phyloP scores from a whole-genome alignment of 2,888 invertebrate species.

The Volucella inanis region DNA sequence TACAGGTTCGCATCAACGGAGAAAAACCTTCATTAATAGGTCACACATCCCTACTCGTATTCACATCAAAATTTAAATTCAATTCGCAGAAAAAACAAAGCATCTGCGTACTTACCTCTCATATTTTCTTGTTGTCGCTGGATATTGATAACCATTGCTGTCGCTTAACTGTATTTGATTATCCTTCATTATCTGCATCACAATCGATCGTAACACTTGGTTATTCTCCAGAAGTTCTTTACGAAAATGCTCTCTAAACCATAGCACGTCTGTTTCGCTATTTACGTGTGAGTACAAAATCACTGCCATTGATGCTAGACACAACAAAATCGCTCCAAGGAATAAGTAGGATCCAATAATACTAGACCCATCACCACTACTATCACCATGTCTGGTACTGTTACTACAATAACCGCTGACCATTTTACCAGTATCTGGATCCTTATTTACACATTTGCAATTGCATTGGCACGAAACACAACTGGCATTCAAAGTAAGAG shows the following conservation, averaged over 20 bases:
- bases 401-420: conserved; percentile 10
- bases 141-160: conserved; percentile 48
- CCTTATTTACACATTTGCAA: conserved; percentile 71
- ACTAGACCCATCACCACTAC: conserved; percentile 5
- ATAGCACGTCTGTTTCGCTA: conserved; percentile 70
- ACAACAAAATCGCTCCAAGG: conserved; percentile 62
- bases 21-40: too few relatives aligned
- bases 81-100: neutral
- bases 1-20: too few relatives aligned
- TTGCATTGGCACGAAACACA: conserved; percentile 69
- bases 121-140: conserved; percentile 60
- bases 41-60: too few relatives aligned
- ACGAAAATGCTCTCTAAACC: conserved; percentile 71
- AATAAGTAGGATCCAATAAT: conserved; percentile 57
- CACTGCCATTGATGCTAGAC: conserved; percentile 68
- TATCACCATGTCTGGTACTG: conserved; percentile 1
- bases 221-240: conserved; percentile 67
- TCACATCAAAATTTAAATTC: neutral
- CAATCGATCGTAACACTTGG: conserved; percentile 67
- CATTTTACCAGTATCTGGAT: conserved; percentile 56
- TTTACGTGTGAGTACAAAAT: conserved; percentile 70
- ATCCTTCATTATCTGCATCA: conserved; percentile 71
- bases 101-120: conserved; percentile 53
- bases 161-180: conserved; percentile 67
- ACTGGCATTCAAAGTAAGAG: conserved; percentile 66